Percentiles rank a stretch among this genome's conserved stretches.
These are phyloP conservation scores for Mizuhopecten yessoensis DNA, from an alignment of 1,140 invertebrate genomes.

Conservation along the genomic window DNA sequence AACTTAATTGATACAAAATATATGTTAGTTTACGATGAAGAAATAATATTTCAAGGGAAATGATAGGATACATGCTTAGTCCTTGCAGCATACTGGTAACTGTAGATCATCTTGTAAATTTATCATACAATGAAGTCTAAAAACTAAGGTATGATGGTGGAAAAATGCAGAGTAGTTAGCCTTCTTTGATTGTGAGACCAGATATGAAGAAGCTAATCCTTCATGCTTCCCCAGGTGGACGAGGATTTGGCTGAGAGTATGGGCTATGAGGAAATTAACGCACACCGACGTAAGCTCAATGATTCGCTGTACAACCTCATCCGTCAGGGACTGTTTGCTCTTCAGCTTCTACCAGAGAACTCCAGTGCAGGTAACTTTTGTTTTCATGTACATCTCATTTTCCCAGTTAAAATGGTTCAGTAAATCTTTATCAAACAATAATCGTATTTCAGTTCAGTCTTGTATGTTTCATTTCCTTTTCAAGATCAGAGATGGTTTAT, in stretches of 20 bases:
- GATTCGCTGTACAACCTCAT: constrained; percentile 86
- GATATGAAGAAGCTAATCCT: neutral
- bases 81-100: no score
- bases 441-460: constrained; percentile 10
- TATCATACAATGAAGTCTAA: no score
- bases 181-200: neutral
- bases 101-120: no score
- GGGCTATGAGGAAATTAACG: neutral
- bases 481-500: no score
- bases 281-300: neutral
- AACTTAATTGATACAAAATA: no score
- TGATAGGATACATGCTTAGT: no score
- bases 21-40: no score
- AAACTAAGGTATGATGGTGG: no score
- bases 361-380: constrained; percentile 88
- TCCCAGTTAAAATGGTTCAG: no score
- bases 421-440: neutral
- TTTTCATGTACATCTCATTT: constrained; percentile 6
- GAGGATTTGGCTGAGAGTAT: neutral
- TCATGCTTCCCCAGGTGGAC: neutral
- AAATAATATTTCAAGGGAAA: no score
- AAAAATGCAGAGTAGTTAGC: no score
- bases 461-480: no score
- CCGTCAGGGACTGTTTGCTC: constrained; percentile 90
- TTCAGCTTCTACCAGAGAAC: constrained; percentile 91